Evolutionary conservation across 1,140 invertebrate genomes (phyloP), one percentile per base, ranked within the genome.

Genomic region (Chironomus striatipennis): DNA sequence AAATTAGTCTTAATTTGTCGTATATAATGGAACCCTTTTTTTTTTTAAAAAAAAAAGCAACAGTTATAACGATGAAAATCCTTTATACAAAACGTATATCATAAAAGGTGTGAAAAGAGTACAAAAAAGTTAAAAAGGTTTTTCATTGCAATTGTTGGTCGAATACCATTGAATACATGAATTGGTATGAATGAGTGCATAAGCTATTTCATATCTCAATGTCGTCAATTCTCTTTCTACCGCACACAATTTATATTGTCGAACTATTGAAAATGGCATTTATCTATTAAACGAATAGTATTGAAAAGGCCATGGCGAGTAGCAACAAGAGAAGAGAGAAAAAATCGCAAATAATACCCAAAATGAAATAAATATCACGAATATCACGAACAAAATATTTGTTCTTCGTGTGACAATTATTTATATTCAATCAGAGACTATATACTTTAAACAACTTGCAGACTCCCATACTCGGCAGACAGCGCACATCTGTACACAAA

Each of bases 281-380:
- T 34, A 34, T 34, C 24, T 34, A 34, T 34, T 34, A 34, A 34
- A 34, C 5, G 24, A 2, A 34, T 34, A 34, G 24, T 5, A 34
- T 34, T 34, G 24, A 34, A 5, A 34, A 34, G 24, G 24, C 47
- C 5, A 47, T 47, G n/a, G 47, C 5, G 47, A 5, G 47, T 5
- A 57, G 47, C 9, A 15, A 57, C 12, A 12, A 57, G 47, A 15
- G 15, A n/a, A 5, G n/a, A 57, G 12, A n/a, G 47, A 18, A 70
- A 70, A 67, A 70, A 70, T 70, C 65, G 18, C 10, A 20, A 21
- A 70, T 70, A 70, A 70, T 70, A 70, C 65, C 65, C 65, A 20
- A 70, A 70, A 70, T 70, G 65, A 70, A 70, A 70, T 70, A 70
- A 70, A 70, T 70, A 70, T 70, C 65, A 70, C 65, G 65, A 70